Evolutionary conservation across 2,888 invertebrate species (phyloP).

Genomic region (Ischnus inquisitorius): DNA sequence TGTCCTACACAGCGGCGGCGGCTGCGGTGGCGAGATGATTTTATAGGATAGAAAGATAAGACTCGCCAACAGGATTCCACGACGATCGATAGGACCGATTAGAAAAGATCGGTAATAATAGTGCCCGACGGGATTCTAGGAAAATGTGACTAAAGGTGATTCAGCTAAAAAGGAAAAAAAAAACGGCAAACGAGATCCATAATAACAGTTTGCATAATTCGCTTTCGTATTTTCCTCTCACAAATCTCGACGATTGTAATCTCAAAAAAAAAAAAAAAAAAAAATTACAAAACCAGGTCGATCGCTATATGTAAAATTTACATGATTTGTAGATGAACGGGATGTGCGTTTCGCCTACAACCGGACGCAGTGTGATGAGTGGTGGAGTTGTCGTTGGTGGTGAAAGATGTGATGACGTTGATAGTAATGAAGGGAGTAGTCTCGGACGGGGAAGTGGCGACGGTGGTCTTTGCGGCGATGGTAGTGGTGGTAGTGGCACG

Average conservation of each 20-base stretch:
- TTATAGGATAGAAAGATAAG: slow-evolving; percentile 33
- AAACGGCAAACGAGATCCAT: slow-evolving; percentile 10
- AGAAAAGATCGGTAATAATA: slow-evolving; percentile 8
- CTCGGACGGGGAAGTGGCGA: slow-evolving; percentile 72
- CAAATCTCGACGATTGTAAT: slow-evolving; percentile 21
- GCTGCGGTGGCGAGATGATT: too few species aligned
- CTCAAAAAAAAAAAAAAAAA: neutral
- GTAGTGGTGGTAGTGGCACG: slow-evolving; percentile 73
- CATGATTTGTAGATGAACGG: slow-evolving; percentile 91
- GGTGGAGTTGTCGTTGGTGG: slow-evolving; percentile 72
- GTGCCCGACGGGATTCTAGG: slow-evolving; percentile 43
- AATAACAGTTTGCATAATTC: slow-evolving; percentile 17
- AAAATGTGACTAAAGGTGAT: neutral
- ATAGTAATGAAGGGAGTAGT: slow-evolving; percentile 75
- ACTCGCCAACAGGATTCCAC: slow-evolving; percentile 11
- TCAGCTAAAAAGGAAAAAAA: neutral
- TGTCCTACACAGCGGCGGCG: too few species aligned
- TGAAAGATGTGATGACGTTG: slow-evolving; percentile 76
- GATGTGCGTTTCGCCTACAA: slow-evolving; percentile 90
- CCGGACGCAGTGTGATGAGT: slow-evolving; percentile 83
- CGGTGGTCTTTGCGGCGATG: slow-evolving; percentile 75
- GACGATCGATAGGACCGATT: slow-evolving; percentile 22
- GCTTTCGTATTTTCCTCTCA: neutral
- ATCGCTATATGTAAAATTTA: slow-evolving; percentile 71
- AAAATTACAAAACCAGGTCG: neutral